Evolutionary conservation across 2,113 vertebrate species (phyloP).

Genomic region (Halichoeres trimaculatus): DNA sequence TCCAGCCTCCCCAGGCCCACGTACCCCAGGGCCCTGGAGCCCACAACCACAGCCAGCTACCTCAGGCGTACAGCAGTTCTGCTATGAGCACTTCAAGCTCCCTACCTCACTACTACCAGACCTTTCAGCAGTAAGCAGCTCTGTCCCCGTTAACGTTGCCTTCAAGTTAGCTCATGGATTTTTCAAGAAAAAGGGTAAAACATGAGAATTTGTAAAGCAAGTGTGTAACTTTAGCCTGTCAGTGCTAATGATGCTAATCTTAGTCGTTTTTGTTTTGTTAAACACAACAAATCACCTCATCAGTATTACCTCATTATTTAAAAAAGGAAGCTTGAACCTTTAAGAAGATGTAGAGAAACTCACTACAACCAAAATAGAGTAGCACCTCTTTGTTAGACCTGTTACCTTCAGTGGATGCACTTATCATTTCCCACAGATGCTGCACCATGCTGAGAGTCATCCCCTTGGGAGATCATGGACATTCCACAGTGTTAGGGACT

Average conservation of each 20-base stretch:
- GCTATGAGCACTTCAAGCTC: constrained; percentile 90
- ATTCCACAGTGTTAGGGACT: constrained; percentile 4
- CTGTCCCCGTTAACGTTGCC: constrained; percentile 22
- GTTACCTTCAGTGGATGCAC: constrained; percentile 53
- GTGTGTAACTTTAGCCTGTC: constrained; percentile 56
- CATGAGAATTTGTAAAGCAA: constrained; percentile 39
- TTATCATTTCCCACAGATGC: constrained; percentile 33
- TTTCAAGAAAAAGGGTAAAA: constrained; percentile 43
- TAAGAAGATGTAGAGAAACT: constrained; percentile 38
- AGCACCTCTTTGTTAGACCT: constrained; percentile 34
- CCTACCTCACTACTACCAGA: constrained; percentile 98
- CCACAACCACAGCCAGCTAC: constrained; percentile 87
- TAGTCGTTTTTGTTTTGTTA: constrained; percentile 42
- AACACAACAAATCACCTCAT: constrained; percentile 80
- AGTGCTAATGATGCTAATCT: constrained; percentile 54
- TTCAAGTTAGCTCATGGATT: constrained; percentile 17
- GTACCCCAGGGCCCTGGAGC: constrained; percentile 67
- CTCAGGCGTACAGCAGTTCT: constrained; percentile 91
- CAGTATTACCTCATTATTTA: constrained; percentile 82
- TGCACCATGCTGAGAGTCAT: constrained; percentile 12
- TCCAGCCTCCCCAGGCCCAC: constrained; percentile 76
- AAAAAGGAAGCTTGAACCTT: constrained; percentile 62
- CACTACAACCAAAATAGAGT: constrained; percentile 66
- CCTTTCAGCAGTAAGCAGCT: constrained; percentile 88
- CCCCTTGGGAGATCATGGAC: not conserved